Conservation (phyloP, 2,113 vertebrate species). For the Felis catus region F.catus_Fca126_mat1.0 CM031417.1:129285001-129285500, state of each 20-base stretch:
- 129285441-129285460: not conserved
- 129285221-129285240: rapidly evolving
- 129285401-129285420: not conserved
- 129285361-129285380: not conserved
- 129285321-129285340: not conserved
- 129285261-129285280: not conserved
- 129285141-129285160: not conserved
- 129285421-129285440: not conserved
- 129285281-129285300: not conserved
- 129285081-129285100: not conserved
- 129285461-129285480: not conserved
- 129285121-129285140: not conserved
- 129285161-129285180: not conserved
- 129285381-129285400: not conserved
- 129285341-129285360: not conserved
- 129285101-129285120: not conserved
- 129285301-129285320: not conserved
- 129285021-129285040: not conserved
- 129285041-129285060: not conserved
- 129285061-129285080: constrained; percentile 15
- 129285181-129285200: not conserved
- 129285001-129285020: not conserved
- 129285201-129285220: not conserved
- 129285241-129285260: not conserved
- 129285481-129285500: not conserved